These are phyloP conservation scores for Dusona sp. DNA, from an alignment of 2,888 invertebrate species.

Conservation along the genomic window DNA sequence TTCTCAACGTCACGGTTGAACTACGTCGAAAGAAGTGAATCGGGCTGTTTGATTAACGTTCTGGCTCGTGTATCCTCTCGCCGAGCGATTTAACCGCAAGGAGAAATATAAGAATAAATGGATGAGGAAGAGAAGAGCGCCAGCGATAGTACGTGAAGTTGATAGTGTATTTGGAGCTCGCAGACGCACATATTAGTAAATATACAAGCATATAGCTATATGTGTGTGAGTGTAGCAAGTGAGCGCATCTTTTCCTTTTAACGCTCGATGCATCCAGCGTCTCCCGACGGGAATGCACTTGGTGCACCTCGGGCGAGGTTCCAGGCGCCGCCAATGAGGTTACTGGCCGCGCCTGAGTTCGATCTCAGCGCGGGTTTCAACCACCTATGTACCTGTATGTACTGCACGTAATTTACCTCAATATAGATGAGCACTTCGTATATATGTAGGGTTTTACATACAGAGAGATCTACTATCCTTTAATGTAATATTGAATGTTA, in stretches of 20 bases:
- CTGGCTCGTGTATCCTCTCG: slow-evolving; percentile 26
- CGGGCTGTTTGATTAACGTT: slow-evolving; percentile 43
- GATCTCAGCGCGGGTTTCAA: slow-evolving; percentile 60
- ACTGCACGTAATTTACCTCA: neutral
- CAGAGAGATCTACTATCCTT: neutral
- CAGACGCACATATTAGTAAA: slow-evolving; percentile 34
- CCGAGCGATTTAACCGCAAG: slow-evolving; percentile 24
- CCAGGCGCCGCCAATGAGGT: slow-evolving; percentile 74
- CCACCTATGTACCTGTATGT: neutral
- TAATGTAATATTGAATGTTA: neutral
- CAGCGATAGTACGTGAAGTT: neutral
- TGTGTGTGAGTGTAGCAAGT: slow-evolving; percentile 1
- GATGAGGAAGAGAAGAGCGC: slow-evolving; percentile 42
- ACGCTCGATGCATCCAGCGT: slow-evolving; percentile 36
- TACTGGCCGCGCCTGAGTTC: slow-evolving; percentile 73
- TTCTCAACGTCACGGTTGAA: slow-evolving; percentile 36
- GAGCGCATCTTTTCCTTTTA: slow-evolving; percentile 42
- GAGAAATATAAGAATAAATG: slow-evolving; percentile 45
- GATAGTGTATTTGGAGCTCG: slow-evolving; percentile 46
- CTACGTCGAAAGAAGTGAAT: slow-evolving; percentile 26
- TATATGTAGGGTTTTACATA: neutral
- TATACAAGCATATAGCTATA: neutral
- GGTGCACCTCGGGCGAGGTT: slow-evolving; percentile 72
- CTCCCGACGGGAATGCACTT: slow-evolving; percentile 71
- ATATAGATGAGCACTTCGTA: neutral